Conservation (phyloP, 2,888 invertebrate genomes). For the Eueremaeus valkanovi region DNA sequence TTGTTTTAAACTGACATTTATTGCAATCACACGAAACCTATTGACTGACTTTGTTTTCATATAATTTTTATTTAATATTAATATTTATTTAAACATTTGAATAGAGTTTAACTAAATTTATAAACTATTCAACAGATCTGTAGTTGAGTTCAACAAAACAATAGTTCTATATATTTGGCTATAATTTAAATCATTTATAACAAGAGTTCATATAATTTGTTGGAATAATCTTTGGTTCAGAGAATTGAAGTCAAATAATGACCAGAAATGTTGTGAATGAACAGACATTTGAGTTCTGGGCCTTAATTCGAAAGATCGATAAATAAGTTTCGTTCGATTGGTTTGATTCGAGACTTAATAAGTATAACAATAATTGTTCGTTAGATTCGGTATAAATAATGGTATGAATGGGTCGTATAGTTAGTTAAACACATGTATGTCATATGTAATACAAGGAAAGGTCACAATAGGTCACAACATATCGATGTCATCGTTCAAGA, state of each 20-base stretch:
- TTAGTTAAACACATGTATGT: background rate
- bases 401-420: background rate
- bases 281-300: too few species aligned
- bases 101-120: background rate
- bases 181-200: background rate
- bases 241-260: background rate
- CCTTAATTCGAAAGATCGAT: too few species aligned
- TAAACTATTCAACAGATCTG: background rate
- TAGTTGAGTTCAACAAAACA: too few species aligned
- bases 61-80: background rate
- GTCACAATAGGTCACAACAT: conserved; percentile 41
- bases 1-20: background rate
- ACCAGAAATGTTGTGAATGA: background rate
- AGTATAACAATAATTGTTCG: too few species aligned
- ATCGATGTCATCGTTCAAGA: conserved; percentile 43
- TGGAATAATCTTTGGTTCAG: background rate
- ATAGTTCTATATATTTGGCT: background rate
- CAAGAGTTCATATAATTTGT: background rate
- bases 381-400: background rate
- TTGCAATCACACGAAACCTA: background rate
- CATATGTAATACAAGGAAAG: background rate
- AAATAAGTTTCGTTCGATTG: too few species aligned
- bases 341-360: too few species aligned
- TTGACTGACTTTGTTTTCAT: background rate
- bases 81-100: background rate